Percentiles rank a stretch among this genome's conserved stretches.
Conservation (phyloP, 2,888 invertebrate species). For the Copidosoma aretas region DNA sequence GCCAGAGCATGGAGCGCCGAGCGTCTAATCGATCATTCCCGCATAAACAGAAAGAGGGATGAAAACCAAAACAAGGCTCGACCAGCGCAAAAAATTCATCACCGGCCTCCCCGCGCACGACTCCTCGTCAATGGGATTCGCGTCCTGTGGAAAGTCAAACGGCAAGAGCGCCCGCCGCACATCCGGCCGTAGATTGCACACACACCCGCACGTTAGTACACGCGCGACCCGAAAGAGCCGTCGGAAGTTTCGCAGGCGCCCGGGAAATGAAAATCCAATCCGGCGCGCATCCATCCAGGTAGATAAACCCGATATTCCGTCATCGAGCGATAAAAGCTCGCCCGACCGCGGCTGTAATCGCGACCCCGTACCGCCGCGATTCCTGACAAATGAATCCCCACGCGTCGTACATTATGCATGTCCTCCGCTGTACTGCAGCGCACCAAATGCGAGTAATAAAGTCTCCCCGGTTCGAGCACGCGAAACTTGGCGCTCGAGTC, state of each 20-base stretch:
- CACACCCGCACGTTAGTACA: too few relatives aligned
- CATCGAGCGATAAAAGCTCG: neutral
- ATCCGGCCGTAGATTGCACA: neutral
- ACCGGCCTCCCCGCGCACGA: neutral
- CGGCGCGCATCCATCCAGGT: neutral
- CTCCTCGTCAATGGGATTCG: too few relatives aligned
- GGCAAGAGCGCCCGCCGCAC: neutral
- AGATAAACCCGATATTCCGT: neutral
- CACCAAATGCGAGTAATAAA: neutral
- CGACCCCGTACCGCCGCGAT: neutral
- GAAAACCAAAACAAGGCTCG: neutral
- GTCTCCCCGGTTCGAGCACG: too few relatives aligned
- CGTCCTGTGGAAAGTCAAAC: neutral
- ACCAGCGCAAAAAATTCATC: neutral
- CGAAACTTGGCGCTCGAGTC: too few relatives aligned
- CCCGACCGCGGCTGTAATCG: neutral
- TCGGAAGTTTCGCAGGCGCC: neutral
- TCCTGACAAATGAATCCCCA: neutral
- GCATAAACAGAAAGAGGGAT: neutral
- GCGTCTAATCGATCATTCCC: neutral
- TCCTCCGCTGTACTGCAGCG: neutral
- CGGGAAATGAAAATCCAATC: constrained; percentile 2
- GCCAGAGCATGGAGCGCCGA: neutral
- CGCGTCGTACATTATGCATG: neutral
- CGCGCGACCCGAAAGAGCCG: neutral